Conservation (phyloP, 1,140 invertebrate species). For the Adoxophyes honmai region DNA sequence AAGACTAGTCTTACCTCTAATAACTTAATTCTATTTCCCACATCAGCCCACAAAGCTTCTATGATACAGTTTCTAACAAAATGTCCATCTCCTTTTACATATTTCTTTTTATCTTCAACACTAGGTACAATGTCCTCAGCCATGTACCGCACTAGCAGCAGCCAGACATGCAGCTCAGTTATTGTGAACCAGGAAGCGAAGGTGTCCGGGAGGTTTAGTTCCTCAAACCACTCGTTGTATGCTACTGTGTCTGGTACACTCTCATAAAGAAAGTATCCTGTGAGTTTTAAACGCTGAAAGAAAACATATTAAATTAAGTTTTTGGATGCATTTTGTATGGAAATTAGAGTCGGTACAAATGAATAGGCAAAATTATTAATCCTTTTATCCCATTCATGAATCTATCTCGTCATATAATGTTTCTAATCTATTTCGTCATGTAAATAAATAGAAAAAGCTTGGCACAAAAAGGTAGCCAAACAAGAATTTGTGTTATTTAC, state of each 20-base stretch:
- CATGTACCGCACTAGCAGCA: conserved; percentile 86
- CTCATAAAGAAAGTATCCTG: conserved; percentile 81
- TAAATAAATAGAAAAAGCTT: no score
- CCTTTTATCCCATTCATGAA: no score
- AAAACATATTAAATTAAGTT: conserved; percentile 13
- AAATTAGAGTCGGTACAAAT: no score
- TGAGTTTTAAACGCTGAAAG: conserved; percentile 78
- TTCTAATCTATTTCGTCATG: no score
- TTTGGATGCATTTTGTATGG: no score
- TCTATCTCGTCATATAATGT: no score
- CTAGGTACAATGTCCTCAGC: conserved; percentile 78
- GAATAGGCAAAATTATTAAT: no score
- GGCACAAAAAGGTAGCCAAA: not conserved
- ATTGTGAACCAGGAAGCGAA: conserved; percentile 91
- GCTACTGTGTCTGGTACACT: conserved; percentile 79
- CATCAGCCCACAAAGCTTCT: conserved; percentile 89
- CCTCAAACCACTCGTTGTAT: conserved; percentile 80
- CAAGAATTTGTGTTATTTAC: no score
- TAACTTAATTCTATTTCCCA: conserved; percentile 83
- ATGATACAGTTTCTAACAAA: conserved; percentile 85
- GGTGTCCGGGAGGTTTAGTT: conserved; percentile 85
- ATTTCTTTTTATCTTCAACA: conserved; percentile 59
- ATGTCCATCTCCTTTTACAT: conserved; percentile 80
- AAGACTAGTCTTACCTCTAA: conserved; percentile 86
- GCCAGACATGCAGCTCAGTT: conserved; percentile 92